Evolutionary conservation across 2,797 vertebrate genomes (phyloP), one percentile per base, ranked within the genome.

Genomic region (Salmo trutta): DNA sequence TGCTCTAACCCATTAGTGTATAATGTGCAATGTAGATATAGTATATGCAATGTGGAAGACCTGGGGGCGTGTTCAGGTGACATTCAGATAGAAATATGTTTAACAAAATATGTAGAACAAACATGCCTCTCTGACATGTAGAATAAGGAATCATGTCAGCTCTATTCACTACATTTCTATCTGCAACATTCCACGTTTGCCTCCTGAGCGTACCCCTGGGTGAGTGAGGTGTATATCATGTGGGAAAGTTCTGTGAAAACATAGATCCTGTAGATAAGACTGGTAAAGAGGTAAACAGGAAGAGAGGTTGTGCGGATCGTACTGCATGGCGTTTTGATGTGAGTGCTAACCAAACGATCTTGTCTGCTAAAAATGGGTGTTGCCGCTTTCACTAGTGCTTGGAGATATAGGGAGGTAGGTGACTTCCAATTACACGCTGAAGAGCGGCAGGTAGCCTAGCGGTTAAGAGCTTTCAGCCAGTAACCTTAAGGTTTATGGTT

Each of bases 231-330:
- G 27, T 53, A 33, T 53, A 33, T 54, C 74, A 87, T 70, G 79
- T 84, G 82, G 77, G 75, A 52, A 27, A 17, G 6, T 24, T 33
- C 8, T 59, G 78, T 88, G 71, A 85, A 86, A 78, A 31, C 52
- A 56, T 54, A 88, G 86, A 89, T 91, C 79, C 81, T 4, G 76
- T 76, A 76, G 88, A 91, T 90, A 92, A 73, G 79, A 81, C 76
- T 31, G 52, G 1, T 79, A 79, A 74, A 82, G 85, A 79, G 69
- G 85, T 76, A 94, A 94, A 93, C 92, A 94, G 93, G 93, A 94
- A 92, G 88, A 79, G 73, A 79, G 75, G 33, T 77, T 71, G 51
- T 82, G 80, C 70, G 81, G 84, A 88, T 73, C 84, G 84, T 2
- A 75, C 29, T 33, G 75, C 36, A 72, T 75, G 51, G 8, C 12